These are phyloP conservation scores for Myiagra hebetior DNA, from an alignment of 2,113 vertebrate genomes.

Conservation along the genomic window DNA sequence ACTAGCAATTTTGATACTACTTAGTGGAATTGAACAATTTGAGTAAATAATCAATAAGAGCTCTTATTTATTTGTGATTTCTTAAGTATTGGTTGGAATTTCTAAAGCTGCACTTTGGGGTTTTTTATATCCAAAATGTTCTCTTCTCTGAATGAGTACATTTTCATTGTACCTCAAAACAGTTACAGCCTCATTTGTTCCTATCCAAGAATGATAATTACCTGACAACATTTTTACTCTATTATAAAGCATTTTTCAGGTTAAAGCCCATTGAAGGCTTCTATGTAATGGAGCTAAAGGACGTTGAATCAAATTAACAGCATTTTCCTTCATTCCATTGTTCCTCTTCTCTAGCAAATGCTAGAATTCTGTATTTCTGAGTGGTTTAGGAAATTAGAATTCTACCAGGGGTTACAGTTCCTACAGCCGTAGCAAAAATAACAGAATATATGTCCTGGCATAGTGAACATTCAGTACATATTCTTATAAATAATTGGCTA, in stretches of 20 bases:
- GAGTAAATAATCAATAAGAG: neutral
- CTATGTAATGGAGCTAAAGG: neutral
- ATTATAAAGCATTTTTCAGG: neutral
- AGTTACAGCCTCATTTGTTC: neutral
- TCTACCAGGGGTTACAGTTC: neutral
- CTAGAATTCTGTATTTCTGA: neutral
- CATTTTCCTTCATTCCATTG: neutral
- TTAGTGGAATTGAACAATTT: neutral
- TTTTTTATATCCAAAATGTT: neutral
- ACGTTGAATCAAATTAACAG: neutral
- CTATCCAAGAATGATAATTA: conserved; percentile 10
- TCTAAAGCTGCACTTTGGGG: neutral
- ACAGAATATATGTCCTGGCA: neutral
- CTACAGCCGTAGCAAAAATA: neutral
- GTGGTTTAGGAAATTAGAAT: neutral
- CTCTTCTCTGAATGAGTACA: neutral
- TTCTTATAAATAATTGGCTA: neutral
- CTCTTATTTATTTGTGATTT: conserved; percentile 26
- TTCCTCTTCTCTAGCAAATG: neutral
- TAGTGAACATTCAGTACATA: neutral
- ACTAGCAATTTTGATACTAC: neutral
- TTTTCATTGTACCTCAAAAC: neutral
- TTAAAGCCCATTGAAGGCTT: neutral
- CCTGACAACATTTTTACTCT: neutral
- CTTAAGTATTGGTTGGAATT: neutral